Conservation (phyloP, 1,140 invertebrate species). For the Xylocopa sonorina region DNA sequence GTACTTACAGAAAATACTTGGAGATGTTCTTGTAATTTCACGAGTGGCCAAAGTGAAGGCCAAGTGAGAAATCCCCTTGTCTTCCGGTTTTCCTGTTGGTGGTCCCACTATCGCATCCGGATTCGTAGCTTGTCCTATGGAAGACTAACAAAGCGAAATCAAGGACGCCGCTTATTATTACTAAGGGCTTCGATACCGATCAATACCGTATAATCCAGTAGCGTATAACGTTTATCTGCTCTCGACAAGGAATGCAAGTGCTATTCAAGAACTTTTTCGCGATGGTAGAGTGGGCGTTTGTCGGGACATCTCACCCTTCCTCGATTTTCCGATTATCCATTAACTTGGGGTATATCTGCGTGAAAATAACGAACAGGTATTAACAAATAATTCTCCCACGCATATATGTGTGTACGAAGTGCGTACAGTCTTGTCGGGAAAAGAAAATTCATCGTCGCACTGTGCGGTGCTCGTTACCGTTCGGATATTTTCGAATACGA, state of each 20-base stretch:
- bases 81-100: background rate
- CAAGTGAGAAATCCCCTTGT: too few species aligned
- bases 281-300: too few species aligned
- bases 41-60: too few species aligned
- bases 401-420: background rate
- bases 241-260: background rate
- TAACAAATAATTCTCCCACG: background rate
- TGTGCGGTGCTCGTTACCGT: background rate
- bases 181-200: slow-evolving; percentile 54
- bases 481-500: background rate
- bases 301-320: background rate
- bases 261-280: slow-evolving; percentile 2
- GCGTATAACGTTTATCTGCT: slow-evolving; percentile 39
- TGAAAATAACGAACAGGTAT: too few species aligned
- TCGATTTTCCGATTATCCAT: background rate
- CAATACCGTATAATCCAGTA: slow-evolving; percentile 50
- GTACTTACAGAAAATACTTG: too few species aligned
- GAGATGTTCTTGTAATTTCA: too few species aligned
- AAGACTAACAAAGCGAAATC: slow-evolving; percentile 52
- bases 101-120: background rate
- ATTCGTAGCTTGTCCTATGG: slow-evolving; percentile 23
- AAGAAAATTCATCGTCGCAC: background rate
- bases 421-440: background rate
- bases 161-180: slow-evolving; percentile 52
- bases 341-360: background rate